Conservation (phyloP, 2,113 vertebrate genomes). For the Condylura cristata region DNA sequence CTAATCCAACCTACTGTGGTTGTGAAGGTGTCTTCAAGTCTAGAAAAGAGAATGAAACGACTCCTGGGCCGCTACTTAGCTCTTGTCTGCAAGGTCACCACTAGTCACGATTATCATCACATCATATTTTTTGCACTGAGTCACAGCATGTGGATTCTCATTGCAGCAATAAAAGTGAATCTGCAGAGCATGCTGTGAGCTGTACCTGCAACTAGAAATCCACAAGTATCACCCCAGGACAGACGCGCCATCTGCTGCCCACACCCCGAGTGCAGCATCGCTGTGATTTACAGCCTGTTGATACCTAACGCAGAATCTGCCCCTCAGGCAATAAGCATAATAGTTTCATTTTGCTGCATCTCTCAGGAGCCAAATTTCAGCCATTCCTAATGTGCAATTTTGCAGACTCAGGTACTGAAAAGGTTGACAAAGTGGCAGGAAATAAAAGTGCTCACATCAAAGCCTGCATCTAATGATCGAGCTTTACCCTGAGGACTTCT, state of each 20-base stretch:
- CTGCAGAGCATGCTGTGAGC: background rate
- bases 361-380: slow-evolving; percentile 47
- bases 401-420: background rate
- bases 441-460: slow-evolving; percentile 32
- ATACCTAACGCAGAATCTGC: background rate
- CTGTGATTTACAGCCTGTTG: background rate
- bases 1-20: background rate
- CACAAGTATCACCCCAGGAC: background rate
- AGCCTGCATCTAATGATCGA: background rate
- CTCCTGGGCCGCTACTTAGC: background rate
- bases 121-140: background rate
- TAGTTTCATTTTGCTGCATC: background rate
- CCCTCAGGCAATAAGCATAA: background rate
- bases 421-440: background rate
- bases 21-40: background rate
- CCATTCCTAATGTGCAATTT: background rate
- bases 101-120: background rate
- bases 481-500: slow-evolving; percentile 24
- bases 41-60: background rate
- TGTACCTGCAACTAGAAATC: slow-evolving; percentile 50
- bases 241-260: background rate
- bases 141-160: background rate
- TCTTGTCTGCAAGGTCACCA: background rate
- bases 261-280: background rate
- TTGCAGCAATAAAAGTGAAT: background rate